phyloP scores from a whole-genome alignment of 2,797 vertebrate genomes.

The Brachyalestes nurse region DNA sequence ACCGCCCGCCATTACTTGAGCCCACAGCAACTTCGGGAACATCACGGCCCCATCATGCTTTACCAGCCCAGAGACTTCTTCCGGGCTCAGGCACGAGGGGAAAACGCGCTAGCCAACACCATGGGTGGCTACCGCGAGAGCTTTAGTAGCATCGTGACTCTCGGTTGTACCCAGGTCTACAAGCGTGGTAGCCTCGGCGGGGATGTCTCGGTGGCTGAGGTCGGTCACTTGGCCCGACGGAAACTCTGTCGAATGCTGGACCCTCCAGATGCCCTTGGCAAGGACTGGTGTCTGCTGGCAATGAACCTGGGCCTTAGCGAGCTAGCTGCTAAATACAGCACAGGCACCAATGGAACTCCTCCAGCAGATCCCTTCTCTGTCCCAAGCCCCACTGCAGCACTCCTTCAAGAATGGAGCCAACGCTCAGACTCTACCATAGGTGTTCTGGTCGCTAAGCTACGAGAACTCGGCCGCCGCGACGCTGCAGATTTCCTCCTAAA shows the following conservation, averaged over 20 bases:
- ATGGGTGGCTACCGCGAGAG: conserved; percentile 97
- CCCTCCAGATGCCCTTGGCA: conserved; percentile 93
- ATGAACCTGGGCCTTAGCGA: conserved; percentile 97
- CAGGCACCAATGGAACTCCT: conserved; percentile 75
- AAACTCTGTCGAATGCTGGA: conserved; percentile 95
- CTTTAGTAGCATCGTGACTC: conserved; percentile 92
- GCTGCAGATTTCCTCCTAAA: conserved; percentile 94
- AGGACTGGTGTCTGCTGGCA: conserved; percentile 98
- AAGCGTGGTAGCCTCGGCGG: conserved; percentile 88
- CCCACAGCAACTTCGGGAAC: conserved; percentile 94
- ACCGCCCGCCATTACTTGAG: conserved; percentile 94
- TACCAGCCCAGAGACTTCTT: conserved; percentile 98
- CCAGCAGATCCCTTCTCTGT: conserved; percentile 64
- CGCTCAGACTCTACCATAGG: conserved; percentile 87
- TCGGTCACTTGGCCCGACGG: conserved; percentile 86
- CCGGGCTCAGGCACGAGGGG: conserved; percentile 88
- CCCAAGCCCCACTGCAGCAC: conserved; percentile 89
- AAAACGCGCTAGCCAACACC: conserved; percentile 91
- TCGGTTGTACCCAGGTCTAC: conserved; percentile 92
- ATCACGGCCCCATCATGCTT: conserved; percentile 93
- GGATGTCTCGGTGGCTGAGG: conserved; percentile 87
- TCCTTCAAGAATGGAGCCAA: conserved; percentile 91
- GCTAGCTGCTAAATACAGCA: conserved; percentile 91
- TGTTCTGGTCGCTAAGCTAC: conserved; percentile 88
- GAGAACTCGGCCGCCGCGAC: conserved; percentile 93